Evolutionary conservation across 2,113 vertebrate genomes (phyloP).

Genomic region (Epinephelus fuscoguttatus): DNA sequence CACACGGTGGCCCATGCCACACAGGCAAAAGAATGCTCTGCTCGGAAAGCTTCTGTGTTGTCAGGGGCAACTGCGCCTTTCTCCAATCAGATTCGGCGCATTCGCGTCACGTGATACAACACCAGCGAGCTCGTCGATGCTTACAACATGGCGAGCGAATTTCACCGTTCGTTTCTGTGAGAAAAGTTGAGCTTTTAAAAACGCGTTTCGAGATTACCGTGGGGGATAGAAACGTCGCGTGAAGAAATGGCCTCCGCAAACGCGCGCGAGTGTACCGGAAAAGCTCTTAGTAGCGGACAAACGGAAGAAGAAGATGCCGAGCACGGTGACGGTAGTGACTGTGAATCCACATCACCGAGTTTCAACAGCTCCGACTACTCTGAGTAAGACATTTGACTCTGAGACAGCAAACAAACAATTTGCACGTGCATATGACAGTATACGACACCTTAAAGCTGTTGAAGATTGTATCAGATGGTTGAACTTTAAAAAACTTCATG

Average conservation of each 20-base stretch:
- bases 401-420: neutral
- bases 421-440: neutral
- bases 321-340: slow-evolving; percentile 36
- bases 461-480: too few species aligned
- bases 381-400: slow-evolving; percentile 74
- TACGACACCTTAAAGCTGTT: neutral
- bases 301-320: slow-evolving; percentile 37
- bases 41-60: slow-evolving; percentile 76
- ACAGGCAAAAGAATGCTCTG: neutral
- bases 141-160: slow-evolving; percentile 73
- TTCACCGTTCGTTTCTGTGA: neutral
- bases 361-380: slow-evolving; percentile 72
- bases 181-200: neutral
- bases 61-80: slow-evolving; percentile 70
- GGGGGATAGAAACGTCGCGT: accelerated
- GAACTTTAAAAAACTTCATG: neutral
- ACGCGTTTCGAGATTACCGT: neutral
- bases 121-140: neutral
- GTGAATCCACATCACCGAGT: slow-evolving; percentile 65
- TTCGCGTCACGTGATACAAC: slow-evolving; percentile 63
- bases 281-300: neutral
- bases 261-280: neutral
- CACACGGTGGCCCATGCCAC: neutral
- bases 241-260: slow-evolving; percentile 53
- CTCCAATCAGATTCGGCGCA: slow-evolving; percentile 64